Evolutionary conservation across 2,113 vertebrate genomes (phyloP).

Genomic region (Anhinga rufa): DNA sequence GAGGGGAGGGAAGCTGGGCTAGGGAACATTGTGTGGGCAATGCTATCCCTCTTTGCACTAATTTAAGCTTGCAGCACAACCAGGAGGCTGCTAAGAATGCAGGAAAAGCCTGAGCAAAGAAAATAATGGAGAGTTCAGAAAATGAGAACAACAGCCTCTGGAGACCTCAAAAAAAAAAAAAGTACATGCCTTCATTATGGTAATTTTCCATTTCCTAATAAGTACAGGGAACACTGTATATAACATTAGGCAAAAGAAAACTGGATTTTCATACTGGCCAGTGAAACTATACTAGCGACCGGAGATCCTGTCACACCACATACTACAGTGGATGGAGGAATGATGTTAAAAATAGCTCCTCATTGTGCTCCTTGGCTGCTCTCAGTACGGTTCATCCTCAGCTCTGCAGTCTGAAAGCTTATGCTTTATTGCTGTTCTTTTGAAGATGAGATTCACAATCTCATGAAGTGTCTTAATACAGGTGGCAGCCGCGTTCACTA

Average conservation of each 20-base stretch:
- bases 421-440: neutral
- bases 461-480: neutral
- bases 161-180: neutral
- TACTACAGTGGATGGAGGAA: neutral
- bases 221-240: neutral
- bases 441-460: neutral
- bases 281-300: neutral
- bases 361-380: neutral
- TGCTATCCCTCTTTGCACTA: neutral
- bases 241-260: neutral
- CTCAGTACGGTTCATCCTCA: neutral
- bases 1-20: neutral
- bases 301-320: neutral
- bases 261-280: neutral
- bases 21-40: neutral
- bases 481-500: neutral
- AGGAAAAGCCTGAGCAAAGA: neutral
- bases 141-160: neutral
- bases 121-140: neutral
- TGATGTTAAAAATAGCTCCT: conserved; percentile 1
- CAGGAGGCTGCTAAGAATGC: neutral
- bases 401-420: neutral
- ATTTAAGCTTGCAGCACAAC: neutral
- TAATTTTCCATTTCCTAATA: neutral
- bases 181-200: neutral